Evolutionary conservation across 2,113 vertebrate species (phyloP), one percentile per base, ranked within the genome.

Genomic region (Prionailurus viverrinus): DNA sequence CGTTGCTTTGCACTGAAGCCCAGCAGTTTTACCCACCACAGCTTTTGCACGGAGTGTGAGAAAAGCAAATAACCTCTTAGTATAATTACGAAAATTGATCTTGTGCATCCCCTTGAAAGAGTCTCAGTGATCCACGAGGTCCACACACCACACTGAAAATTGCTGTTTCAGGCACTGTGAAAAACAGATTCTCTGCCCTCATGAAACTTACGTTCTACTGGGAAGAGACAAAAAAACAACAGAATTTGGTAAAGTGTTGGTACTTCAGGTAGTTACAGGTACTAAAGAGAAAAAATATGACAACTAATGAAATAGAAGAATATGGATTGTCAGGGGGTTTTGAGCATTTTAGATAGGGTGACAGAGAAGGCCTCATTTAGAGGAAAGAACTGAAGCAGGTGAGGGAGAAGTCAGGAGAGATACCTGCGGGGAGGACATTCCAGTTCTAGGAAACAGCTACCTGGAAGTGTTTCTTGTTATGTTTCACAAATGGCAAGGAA

Each of bases 231-330:
- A 74, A 84, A 1, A 69, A 68, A 94, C 1, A 88, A 76, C 16
- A 11, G n/a, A 71, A 27, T 71, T 89, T 71, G 73, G 66, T 81
- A 78, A 94, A 74, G 92, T 85, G 23, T 76, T 74, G 41, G 2
- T 73, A 61, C 90, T 97, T 94, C 65, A 89, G 78, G 53, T 71
- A 71, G 25, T 61, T 58, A 14, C 51, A 79, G 66, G 21, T 69
- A 10, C 41, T 39, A 82, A 73, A 51, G 68, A 71, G 33, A 66
- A 73, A 83, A 69, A 76, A 33, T 48, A 3, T 41, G 10, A 78
- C 53, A 82, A 48, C 58, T 31, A 31, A 4, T 39, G 27, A 73
- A 73, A 85, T 51, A 53, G 39, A 31, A 55, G 63, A 90, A 39
- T 36, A 48, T 63, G 6, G 82, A 86, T 45, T 82, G 15, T 55